A percentile compares a stretch with the other conserved stretches of the same genome.
Evolutionary conservation across 2,888 invertebrate genomes (phyloP).

Genomic region (Lumbricus terrestris): DNA sequence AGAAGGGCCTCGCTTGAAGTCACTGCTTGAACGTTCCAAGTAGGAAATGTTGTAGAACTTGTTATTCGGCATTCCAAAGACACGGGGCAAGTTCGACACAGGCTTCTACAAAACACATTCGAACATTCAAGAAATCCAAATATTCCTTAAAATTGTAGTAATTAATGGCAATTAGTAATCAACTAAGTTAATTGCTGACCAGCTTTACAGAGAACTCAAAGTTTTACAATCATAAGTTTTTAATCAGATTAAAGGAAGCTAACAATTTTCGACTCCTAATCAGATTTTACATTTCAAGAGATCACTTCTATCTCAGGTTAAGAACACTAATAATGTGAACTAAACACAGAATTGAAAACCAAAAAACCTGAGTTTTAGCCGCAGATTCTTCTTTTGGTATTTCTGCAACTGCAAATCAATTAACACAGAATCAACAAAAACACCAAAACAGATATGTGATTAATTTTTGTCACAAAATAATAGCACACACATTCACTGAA

Average conservation of each 20-base stretch:
- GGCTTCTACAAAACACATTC: not conserved
- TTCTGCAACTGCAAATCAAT: not conserved
- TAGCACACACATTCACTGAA: no score
- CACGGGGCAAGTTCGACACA: not conserved
- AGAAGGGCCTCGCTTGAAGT: slow-evolving; percentile 22
- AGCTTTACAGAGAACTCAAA: no score
- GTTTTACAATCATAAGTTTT: no score
- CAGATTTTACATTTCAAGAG: not conserved
- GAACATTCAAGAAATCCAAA: not conserved
- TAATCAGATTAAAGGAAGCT: no score
- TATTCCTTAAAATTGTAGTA: not conserved
- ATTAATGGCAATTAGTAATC: no score
- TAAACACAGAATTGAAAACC: not conserved
- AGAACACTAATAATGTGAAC: not conserved
- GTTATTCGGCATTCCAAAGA: slow-evolving; percentile 32
- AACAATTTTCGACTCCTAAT: no score
- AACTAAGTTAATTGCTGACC: not conserved
- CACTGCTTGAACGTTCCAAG: slow-evolving; percentile 26
- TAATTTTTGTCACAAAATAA: no score
- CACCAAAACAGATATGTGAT: not conserved
- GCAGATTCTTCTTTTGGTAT: not conserved
- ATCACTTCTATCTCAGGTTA: no score
- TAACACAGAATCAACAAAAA: not conserved
- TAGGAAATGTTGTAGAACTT: slow-evolving; percentile 34
- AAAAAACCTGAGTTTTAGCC: not conserved